Conservation (phyloP, 1,140 invertebrate species). For the Semibalanus balanoides region DNA sequence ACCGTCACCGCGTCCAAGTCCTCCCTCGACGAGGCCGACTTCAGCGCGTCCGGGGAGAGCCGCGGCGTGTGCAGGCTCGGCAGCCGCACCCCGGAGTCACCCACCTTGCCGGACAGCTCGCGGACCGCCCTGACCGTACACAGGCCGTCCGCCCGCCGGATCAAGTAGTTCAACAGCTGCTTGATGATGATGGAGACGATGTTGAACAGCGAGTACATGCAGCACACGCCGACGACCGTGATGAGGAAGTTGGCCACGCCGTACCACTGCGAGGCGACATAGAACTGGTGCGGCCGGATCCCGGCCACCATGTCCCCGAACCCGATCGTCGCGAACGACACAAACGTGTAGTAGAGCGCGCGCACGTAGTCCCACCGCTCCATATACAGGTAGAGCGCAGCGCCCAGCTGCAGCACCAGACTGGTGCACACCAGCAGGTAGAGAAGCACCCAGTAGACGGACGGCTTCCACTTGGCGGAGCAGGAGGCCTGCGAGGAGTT, state of each 20-base stretch:
- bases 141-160: neutral
- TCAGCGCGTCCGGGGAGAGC: neutral
- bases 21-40: neutral
- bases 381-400: constrained; percentile 37
- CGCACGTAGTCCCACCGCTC: constrained; percentile 51
- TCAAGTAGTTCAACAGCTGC: constrained; percentile 43
- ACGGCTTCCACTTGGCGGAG: constrained; percentile 45
- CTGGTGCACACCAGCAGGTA: constrained; percentile 41
- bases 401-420: constrained; percentile 39
- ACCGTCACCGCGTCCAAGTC: neutral
- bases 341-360: constrained; percentile 54
- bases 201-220: constrained; percentile 53
- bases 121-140: neutral
- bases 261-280: neutral
- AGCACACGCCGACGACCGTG: constrained; percentile 48
- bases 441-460: constrained; percentile 56
- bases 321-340: constrained; percentile 53
- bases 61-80: neutral
- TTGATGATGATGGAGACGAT: constrained; percentile 57
- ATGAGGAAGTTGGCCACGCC: constrained; percentile 40
- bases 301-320: constrained; percentile 53
- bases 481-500: constrained; percentile 25
- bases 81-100: neutral
- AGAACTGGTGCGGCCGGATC: constrained; percentile 36
- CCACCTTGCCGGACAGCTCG: neutral